Percentiles rank a stretch among this genome's conserved stretches.
These are phyloP conservation scores for Spodoptera exigua DNA, from an alignment of 2,888 invertebrate genomes.

Conservation along the genomic window DNA sequence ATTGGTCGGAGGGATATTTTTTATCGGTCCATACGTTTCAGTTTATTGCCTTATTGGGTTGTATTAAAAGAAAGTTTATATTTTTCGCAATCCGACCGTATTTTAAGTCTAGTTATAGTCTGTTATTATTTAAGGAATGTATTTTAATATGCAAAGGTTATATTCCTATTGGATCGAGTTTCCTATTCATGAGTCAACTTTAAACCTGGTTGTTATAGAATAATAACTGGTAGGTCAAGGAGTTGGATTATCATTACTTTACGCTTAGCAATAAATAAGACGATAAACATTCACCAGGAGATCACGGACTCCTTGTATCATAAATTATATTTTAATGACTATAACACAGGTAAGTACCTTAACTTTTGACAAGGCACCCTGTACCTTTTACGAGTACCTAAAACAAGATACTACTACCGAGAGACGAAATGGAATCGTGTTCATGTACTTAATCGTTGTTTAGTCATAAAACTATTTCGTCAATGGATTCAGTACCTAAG, in stretches of 20 bases:
- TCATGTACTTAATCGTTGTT: conserved; percentile 44
- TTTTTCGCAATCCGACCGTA: neutral
- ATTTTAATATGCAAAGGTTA: too few relatives aligned
- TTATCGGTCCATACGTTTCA: conserved; percentile 12
- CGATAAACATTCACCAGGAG: conserved; percentile 5
- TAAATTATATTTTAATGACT: conserved; percentile 25
- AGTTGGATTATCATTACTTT: neutral
- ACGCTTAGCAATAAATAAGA: conserved; percentile 6
- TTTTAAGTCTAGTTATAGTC: too few relatives aligned
- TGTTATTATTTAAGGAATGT: too few relatives aligned
- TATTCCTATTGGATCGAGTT: too few relatives aligned
- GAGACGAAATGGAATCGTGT: conserved; percentile 62
- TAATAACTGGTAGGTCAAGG: too few relatives aligned
- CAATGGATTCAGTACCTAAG: conserved; percentile 14
- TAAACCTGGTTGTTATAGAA: too few relatives aligned
- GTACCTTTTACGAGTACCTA: conserved; percentile 32
- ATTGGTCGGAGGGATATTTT: conserved; percentile 28
- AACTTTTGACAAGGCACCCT: conserved; percentile 10
- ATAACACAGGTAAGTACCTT: conserved; percentile 2
- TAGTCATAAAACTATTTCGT: conserved; percentile 46
- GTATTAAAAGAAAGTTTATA: neutral
- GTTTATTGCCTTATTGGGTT: conserved; percentile 15
- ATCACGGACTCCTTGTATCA: conserved; percentile 13
- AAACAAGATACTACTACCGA: conserved; percentile 44
- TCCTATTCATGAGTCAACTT: too few relatives aligned